Evolutionary conservation across 2,797 vertebrate genomes (phyloP).

Genomic region (Sebastes nivosus): DNA sequence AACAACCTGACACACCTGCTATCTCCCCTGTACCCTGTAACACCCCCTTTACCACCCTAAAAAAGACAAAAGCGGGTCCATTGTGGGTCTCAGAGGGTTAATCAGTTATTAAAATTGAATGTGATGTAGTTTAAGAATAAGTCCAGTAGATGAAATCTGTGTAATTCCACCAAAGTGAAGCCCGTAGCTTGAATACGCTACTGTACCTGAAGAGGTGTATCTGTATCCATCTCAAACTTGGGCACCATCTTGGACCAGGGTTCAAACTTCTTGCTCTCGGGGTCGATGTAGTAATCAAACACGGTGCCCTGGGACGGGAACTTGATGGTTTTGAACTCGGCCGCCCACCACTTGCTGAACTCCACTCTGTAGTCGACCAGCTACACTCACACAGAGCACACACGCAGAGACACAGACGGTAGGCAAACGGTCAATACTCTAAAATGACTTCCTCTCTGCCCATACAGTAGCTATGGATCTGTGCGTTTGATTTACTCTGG

Average conservation of each 20-base stretch:
- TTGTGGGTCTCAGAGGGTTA: too few species aligned
- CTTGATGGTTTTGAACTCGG: constrained; percentile 94
- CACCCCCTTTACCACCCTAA: too few species aligned
- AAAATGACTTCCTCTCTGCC: constrained; percentile 55
- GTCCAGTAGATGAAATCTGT: background rate
- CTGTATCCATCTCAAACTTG: constrained; percentile 89
- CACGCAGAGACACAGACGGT: constrained; percentile 42
- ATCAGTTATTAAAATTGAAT: background rate
- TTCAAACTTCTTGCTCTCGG: constrained; percentile 93
- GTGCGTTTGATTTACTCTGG: constrained; percentile 46
- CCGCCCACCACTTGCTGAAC: constrained; percentile 98
- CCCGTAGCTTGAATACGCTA: background rate
- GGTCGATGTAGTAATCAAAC: constrained; percentile 95
- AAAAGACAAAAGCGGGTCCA: too few species aligned
- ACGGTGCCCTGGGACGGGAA: constrained; percentile 95
- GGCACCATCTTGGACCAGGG: constrained; percentile 94
- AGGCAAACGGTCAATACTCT: constrained; percentile 51
- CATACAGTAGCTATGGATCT: constrained; percentile 52
- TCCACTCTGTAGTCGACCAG: constrained; percentile 92
- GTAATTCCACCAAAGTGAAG: background rate
- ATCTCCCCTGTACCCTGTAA: too few species aligned
- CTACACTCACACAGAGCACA: constrained; percentile 75
- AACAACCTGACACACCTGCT: too few species aligned
- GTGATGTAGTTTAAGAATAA: background rate
- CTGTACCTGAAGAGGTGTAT: constrained; percentile 90